A percentile compares a stretch with the other conserved stretches of the same genome.
Conservation (phyloP, 2,113 vertebrate genomes). For the Corythornis madagascariensis region DNA sequence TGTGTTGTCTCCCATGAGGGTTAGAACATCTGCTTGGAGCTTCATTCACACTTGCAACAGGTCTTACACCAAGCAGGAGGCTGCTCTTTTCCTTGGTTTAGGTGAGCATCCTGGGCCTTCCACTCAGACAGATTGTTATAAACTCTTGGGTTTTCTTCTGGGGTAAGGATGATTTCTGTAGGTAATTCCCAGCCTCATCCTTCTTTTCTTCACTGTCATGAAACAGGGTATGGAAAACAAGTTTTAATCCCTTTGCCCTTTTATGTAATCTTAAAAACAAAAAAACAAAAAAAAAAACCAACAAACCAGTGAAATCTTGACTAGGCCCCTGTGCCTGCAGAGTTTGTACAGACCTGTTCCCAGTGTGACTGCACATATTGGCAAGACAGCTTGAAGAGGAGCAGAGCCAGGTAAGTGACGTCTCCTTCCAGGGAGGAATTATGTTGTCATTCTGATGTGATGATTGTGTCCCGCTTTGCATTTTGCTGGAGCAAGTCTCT, state of each 20-base stretch:
- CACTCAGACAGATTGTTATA: not conserved
- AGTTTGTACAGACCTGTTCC: not conserved
- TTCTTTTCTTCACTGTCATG: not conserved
- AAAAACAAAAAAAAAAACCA: too few species aligned
- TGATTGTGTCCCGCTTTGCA: rapidly evolving
- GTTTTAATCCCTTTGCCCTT: not conserved
- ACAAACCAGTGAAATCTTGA: not conserved
- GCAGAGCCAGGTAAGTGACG: not conserved
- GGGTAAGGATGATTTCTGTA: rapidly evolving
- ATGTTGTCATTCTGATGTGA: not conserved
- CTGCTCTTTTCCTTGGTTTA: not conserved
- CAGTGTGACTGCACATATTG: not conserved
- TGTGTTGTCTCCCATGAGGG: rapidly evolving
- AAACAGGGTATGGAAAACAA: not conserved
- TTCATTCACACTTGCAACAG: not conserved
- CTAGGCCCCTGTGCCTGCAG: not conserved
- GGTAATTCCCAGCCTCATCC: not conserved
- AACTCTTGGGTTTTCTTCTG: not conserved
- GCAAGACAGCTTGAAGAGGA: not conserved
- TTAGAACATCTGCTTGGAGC: not conserved
- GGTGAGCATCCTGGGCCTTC: not conserved
- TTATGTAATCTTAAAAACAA: not conserved
- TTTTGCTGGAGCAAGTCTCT: not conserved
- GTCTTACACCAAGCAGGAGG: not conserved
- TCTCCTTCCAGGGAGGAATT: not conserved